Evolutionary conservation across 2,113 vertebrate genomes (phyloP).

Genomic region (Hyla sarda): DNA sequence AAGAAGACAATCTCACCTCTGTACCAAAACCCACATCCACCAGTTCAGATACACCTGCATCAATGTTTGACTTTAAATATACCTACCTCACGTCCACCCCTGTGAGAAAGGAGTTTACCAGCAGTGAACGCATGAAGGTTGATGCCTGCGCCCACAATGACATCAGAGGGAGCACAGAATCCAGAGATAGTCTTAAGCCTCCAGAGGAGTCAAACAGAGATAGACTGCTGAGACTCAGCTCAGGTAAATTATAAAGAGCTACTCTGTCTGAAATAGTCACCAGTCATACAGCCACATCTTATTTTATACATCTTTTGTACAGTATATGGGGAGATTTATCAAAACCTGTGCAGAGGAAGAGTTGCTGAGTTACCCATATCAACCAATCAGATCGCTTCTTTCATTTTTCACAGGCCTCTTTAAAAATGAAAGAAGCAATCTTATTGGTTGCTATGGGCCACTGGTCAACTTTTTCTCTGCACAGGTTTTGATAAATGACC

Average conservation of each 20-base stretch:
- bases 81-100: slow-evolving; percentile 61
- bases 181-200: neutral
- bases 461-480: too few species aligned
- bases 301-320: neutral
- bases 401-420: too few species aligned
- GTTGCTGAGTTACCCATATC: too few species aligned
- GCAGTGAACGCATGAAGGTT: slow-evolving; percentile 47
- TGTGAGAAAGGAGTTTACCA: slow-evolving; percentile 59
- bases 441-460: too few species aligned
- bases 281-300: neutral
- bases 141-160: neutral
- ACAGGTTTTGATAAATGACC: too few species aligned
- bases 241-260: slow-evolving; percentile 69
- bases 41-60: slow-evolving; percentile 61
- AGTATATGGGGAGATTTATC: too few species aligned
- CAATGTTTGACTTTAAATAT: slow-evolving; percentile 60
- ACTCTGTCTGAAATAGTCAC: neutral
- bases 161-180: slow-evolving; percentile 51
- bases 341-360: too few species aligned
- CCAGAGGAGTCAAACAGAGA: slow-evolving; percentile 58
- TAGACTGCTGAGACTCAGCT: slow-evolving; percentile 68
- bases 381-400: too few species aligned
- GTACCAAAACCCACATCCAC: slow-evolving; percentile 61
- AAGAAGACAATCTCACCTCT: slow-evolving; percentile 59
- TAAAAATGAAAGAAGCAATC: too few species aligned